phyloP scores from a whole-genome alignment of 2,888 invertebrate genomes.

The Agrochola macilenta region DNA sequence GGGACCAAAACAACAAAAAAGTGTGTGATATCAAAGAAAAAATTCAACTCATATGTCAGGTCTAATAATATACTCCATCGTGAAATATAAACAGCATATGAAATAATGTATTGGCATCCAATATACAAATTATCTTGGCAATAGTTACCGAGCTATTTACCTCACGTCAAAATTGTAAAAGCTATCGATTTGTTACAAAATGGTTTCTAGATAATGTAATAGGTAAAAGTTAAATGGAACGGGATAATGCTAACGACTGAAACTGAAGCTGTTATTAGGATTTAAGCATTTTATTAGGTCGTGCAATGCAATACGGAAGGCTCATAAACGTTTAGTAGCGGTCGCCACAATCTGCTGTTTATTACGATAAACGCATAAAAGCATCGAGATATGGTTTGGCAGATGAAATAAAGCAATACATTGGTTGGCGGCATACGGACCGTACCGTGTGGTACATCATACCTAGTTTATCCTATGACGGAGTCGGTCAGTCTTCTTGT shows the following conservation, averaged over 20 bases:
- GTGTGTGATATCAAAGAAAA: slow-evolving; percentile 7
- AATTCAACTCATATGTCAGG: slow-evolving; percentile 25
- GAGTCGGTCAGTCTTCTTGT: not conserved
- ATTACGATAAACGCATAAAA: slow-evolving; percentile 39
- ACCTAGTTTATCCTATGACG: not conserved
- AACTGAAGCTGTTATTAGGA: slow-evolving; percentile 14
- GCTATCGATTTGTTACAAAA: slow-evolving; percentile 55
- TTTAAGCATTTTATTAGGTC: slow-evolving; percentile 17
- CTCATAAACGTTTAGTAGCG: slow-evolving; percentile 21
- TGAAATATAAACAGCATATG: slow-evolving; percentile 34
- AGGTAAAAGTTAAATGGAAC: slow-evolving; percentile 38
- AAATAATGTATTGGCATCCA: slow-evolving; percentile 57
- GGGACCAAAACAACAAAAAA: slow-evolving; percentile 18
- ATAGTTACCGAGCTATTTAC: slow-evolving; percentile 43
- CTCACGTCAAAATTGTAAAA: slow-evolving; percentile 51
- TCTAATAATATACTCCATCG: slow-evolving; percentile 51
- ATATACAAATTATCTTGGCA: slow-evolving; percentile 57
- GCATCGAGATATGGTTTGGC: slow-evolving; percentile 32
- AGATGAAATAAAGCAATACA: slow-evolving; percentile 22
- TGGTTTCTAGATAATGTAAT: slow-evolving; percentile 45
- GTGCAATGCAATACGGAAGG: slow-evolving; percentile 28
- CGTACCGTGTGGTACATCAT: not conserved
- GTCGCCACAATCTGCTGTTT: slow-evolving; percentile 27
- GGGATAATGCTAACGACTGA: slow-evolving; percentile 12
- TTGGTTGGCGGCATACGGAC: not conserved